Base-by-base conservation (phyloP, 2,113 vertebrate species). In the Muntiacus reevesi region DNA sequence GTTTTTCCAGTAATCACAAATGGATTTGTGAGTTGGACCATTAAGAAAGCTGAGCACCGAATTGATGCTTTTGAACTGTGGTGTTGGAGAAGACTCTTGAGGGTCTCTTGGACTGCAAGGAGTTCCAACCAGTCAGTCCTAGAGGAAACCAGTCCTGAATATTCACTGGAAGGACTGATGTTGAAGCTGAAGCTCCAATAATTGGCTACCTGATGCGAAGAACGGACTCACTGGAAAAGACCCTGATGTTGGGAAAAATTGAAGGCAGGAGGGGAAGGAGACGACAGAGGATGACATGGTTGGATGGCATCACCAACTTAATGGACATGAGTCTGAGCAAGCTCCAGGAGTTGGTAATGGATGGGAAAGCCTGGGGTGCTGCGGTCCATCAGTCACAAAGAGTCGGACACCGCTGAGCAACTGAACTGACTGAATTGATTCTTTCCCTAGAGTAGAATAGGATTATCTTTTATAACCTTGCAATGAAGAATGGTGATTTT, bases 331-430 rank as follows among this genome's bases (percentile, higher is more conserved):
- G 67, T 23, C 17, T 71, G 67, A 71, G 67, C 67, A 71, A 40
- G n/a, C n/a, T 71, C n/a, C n/a, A 71, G n/a, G 67, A 40, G 67
- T 71, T 36, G 67, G 10, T 71, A 19, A 71, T 71, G n/a, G 19
- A 40, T 1, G 5, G n/a, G 10, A 71, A 71, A 71, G 19, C 67
- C n/a, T 71, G n/a, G n/a, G n/a, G 19, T 40, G n/a, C 19, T 23
- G 10, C 0, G 0, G 67, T 71, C 67, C 67, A 40, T 23, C n/a
- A 1, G 19, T 71, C 67, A 71, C 67, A 71, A 40, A 71, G 19
- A 71, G 19, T 40, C 0, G 0, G 10, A 71, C 19, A 71, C 17
- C 9, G 23, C 0, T 71, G n/a, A 71, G 17, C 19, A 71, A 23
- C n/a, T 23, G 67, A 36, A 13, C 36, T 74, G 10, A 40, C 36